Base-by-base conservation (phyloP, 2,888 invertebrate species). In the Tethea ocularis region DNA sequence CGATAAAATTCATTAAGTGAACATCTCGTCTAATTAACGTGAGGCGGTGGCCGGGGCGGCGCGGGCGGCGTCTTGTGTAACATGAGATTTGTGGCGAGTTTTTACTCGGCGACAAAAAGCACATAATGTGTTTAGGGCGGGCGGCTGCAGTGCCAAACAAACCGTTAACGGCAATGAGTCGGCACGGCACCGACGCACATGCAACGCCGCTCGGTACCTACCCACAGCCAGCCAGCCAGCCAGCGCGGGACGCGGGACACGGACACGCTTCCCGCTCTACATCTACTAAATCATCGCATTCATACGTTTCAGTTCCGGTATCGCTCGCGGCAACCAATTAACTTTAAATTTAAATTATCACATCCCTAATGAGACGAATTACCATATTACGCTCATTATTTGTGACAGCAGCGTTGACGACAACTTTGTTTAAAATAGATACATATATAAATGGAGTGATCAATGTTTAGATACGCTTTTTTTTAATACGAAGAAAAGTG, bases 151-250 rank as follows among this genome's bases (percentile, higher is more conserved):
- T 58, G 60, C 61, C 57, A 74, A 83, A 84, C 84, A 83, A 83
- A 84, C 84, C 85, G 84, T 84, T 76, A 82, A 58, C 61, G 71
- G 70, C 75, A 67, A 59, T 72, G 80, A 75, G 74, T 66, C 73
- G 71, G 55, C 56, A 51, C 33, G 13, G 0, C 33, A 2, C 64
- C 65, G 38, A 57, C 26, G 62, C 63, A 58, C 66, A 56, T 67
- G 70, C 63, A 52, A 61, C 59, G 63, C 68, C 56, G 56, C 61
- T 55, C 60, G 15, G n/a, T 1, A 8, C 41, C 20, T 63, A 66
- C 67, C 57, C 63, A 64, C 58, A 64, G 15, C 61, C 59, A 61
- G 63, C 61, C 67, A 67, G 55, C 57, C 61, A 41, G 57, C 41
- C 54, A 8, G 26, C 56, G 33, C 53, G 54, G 46, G 41, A 3